These are phyloP conservation scores for Cairina moschata DNA, from an alignment of 2,113 vertebrate genomes.

Conservation along the genomic window DNA sequence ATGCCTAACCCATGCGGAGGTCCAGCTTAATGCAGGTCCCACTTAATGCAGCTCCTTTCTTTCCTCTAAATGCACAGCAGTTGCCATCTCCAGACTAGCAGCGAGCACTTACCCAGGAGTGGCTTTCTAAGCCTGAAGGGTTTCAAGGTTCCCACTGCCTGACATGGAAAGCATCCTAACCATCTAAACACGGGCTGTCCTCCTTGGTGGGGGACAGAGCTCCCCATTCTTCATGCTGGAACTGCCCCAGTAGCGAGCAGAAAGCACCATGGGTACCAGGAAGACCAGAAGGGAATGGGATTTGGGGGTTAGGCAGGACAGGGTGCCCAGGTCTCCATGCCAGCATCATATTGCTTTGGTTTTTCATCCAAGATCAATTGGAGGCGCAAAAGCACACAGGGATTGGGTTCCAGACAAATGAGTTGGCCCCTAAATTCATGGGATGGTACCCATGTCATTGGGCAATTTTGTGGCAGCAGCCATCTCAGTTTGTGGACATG, in stretches of 20 bases:
- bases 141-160: background rate
- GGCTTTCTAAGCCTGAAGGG: background rate
- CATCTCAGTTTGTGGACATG: background rate
- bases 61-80: background rate
- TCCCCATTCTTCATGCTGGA: too few relatives aligned
- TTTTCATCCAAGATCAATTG: background rate
- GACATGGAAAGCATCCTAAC: background rate
- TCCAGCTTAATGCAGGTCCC: background rate
- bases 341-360: background rate
- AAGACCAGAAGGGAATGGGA: background rate
- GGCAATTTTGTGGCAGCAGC: background rate
- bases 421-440: background rate
- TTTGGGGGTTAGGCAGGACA: background rate
- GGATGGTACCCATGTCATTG: background rate
- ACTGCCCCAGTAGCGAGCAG: background rate
- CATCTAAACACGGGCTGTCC: background rate
- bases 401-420: background rate
- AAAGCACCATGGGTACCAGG: background rate
- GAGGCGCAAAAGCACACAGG: background rate
- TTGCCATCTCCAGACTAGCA: background rate
- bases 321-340: background rate
- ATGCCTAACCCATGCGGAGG: background rate
- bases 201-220: background rate
- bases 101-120: background rate
- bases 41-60: background rate